Evolutionary conservation across 2,888 invertebrate genomes (phyloP).

Genomic region (Axea sp.): DNA sequence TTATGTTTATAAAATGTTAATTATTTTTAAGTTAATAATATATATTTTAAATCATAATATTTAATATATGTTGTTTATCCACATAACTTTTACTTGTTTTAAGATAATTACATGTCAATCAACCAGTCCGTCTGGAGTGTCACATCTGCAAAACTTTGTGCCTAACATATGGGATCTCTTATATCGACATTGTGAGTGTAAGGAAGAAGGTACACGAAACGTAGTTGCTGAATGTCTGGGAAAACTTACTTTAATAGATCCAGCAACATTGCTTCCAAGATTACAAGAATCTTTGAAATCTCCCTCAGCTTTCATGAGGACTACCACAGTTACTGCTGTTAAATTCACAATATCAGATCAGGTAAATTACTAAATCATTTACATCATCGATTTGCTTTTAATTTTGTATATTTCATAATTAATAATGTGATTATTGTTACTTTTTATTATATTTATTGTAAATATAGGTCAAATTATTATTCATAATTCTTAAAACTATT

Average conservation of each 20-base stretch:
- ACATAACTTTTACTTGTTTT: no score
- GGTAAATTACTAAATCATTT: no score
- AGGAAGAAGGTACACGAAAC: conserved; percentile 98
- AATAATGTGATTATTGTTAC: no score
- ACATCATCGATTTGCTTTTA: no score
- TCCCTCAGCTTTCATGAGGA: conserved; percentile 91
- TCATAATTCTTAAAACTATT: no score
- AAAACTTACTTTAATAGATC: conserved; percentile 96
- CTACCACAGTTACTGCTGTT: conserved; percentile 98
- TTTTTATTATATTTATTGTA: no score
- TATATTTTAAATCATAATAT: no score
- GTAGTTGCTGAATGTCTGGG: conserved; percentile 99
- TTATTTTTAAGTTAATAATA: no score
- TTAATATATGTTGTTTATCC: no score
- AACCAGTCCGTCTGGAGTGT: conserved; percentile 81
- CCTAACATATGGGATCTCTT: conserved; percentile 95
- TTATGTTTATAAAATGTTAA: no score
- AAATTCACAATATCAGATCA: conserved; percentile 99
- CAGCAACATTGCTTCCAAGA: conserved; percentile 91
- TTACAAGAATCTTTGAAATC: conserved; percentile 90
- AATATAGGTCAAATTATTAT: no score
- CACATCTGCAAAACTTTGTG: conserved; percentile 84
- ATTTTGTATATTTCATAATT: no score
- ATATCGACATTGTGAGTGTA: conserved; percentile 96
- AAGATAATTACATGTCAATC: conserved; percentile 85